These are phyloP conservation scores for Silvanus unidentatus DNA, from an alignment of 2,888 invertebrate genomes.

Conservation along the genomic window DNA sequence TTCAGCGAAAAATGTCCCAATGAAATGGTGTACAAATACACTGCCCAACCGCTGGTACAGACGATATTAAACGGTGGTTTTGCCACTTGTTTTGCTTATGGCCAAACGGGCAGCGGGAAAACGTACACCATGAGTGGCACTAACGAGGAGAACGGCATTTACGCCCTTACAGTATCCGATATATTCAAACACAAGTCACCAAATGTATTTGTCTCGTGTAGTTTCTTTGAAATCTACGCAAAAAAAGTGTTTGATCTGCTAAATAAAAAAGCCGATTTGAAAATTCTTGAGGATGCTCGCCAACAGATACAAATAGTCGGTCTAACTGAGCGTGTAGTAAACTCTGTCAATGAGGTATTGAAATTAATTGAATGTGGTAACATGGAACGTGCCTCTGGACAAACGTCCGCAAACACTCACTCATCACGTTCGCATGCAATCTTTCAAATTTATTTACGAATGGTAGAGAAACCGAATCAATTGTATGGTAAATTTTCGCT, in stretches of 20 bases:
- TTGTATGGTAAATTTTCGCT: slow-evolving; percentile 97
- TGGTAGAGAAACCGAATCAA: slow-evolving; percentile 67
- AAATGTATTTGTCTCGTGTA: slow-evolving; percentile 84
- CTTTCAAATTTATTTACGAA: slow-evolving; percentile 88
- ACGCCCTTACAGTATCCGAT: slow-evolving; percentile 94
- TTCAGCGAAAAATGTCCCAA: slow-evolving; percentile 95
- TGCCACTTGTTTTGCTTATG: slow-evolving; percentile 99
- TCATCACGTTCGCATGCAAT: slow-evolving; percentile 98
- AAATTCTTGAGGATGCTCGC: slow-evolving; percentile 96
- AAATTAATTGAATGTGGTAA: slow-evolving; percentile 89
- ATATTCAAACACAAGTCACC: slow-evolving; percentile 81
- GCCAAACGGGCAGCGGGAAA: slow-evolving; percentile 96
- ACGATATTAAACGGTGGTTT: slow-evolving; percentile 98
- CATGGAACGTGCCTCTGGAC: slow-evolving; percentile 87
- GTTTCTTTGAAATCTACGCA: slow-evolving; percentile 99
- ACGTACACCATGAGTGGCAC: slow-evolving; percentile 99
- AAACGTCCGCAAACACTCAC: slow-evolving; percentile 96
- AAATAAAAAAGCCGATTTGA: slow-evolving; percentile 87
- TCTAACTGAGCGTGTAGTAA: slow-evolving; percentile 86
- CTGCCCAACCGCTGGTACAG: slow-evolving; percentile 94
- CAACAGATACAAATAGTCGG: slow-evolving; percentile 97
- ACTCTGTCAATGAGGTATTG: slow-evolving; percentile 87
- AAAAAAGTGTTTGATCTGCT: slow-evolving; percentile 91
- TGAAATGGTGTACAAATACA: slow-evolving; percentile 95
- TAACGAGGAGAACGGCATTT: slow-evolving; percentile 93